Evolutionary conservation across 2,113 vertebrate species (phyloP).

Genomic region (Choloepus hoffmanni): DNA sequence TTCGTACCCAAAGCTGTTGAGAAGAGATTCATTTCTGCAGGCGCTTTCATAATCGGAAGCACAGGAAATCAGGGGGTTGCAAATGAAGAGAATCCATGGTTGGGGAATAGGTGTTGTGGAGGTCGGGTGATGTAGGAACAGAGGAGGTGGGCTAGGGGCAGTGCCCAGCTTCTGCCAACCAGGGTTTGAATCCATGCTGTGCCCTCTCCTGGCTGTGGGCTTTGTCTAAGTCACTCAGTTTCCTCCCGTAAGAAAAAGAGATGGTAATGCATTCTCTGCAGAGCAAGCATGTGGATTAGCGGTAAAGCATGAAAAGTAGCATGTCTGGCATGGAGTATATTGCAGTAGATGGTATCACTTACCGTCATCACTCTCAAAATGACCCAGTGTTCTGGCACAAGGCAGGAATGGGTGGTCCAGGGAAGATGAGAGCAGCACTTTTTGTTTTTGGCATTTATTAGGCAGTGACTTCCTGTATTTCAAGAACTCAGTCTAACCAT

Average conservation of each 20-base stretch:
- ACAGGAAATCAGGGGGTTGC: neutral
- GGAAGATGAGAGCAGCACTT: neutral
- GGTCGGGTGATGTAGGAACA: neutral
- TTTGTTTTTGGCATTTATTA: neutral
- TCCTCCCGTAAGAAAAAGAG: neutral
- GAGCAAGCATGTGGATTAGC: neutral
- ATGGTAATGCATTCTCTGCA: neutral
- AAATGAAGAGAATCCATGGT: neutral
- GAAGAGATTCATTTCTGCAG: neutral
- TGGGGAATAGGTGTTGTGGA: neutral
- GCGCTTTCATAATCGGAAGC: neutral
- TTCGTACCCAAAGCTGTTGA: neutral
- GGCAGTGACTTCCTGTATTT: neutral
- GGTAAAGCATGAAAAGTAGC: neutral
- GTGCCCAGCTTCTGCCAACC: neutral
- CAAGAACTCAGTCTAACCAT: neutral
- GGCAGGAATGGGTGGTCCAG: neutral
- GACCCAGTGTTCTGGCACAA: neutral
- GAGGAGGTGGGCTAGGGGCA: too few relatives aligned
- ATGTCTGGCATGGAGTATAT: neutral
- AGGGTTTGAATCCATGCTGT: neutral
- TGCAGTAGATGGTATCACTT: rapidly evolving
- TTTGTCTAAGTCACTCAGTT: neutral
- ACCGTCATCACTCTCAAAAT: too few relatives aligned
- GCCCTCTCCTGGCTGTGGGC: neutral